Evolutionary conservation across 1,140 invertebrate genomes (phyloP).

Genomic region (Pseudomyrmex sp.): DNA sequence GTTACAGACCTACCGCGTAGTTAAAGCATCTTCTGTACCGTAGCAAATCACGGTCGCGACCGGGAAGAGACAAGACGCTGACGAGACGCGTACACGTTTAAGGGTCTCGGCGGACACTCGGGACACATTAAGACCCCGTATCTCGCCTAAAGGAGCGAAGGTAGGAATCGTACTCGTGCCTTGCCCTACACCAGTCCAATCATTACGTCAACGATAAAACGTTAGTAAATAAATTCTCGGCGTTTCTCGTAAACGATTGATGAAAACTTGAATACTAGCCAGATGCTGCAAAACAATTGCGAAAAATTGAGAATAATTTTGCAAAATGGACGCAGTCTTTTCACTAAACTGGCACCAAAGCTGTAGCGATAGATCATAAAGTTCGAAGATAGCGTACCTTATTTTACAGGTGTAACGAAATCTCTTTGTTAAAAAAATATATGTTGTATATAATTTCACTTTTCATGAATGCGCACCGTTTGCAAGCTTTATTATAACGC

Average conservation of each 20-base stretch:
- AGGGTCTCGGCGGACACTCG: constrained; percentile 72
- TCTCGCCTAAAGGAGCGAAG: constrained; percentile 65
- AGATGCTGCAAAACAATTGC: background rate
- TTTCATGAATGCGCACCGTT: background rate
- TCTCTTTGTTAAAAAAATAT: background rate
- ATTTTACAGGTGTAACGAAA: background rate
- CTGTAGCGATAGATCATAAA: background rate
- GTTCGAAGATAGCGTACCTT: background rate
- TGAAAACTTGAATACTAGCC: constrained; percentile 29
- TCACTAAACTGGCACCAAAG: background rate
- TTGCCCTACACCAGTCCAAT: constrained; percentile 53
- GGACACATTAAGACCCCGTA: constrained; percentile 69
- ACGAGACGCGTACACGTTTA: constrained; percentile 70
- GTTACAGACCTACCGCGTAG: constrained; percentile 11
- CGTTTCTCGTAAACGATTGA: constrained; percentile 32
- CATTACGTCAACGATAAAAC: constrained; percentile 57
- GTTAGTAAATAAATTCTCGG: constrained; percentile 62
- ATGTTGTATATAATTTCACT: background rate
- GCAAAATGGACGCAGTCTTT: background rate
- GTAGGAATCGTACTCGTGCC: constrained; percentile 57
- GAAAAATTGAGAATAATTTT: background rate
- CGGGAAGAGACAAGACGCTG: constrained; percentile 36
- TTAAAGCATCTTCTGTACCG: constrained; percentile 35
- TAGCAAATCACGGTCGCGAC: constrained; percentile 65
- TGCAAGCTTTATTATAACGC: constrained; percentile 9